These are phyloP conservation scores for Sminthurides aquaticus DNA, from an alignment of 2,888 invertebrate species.

Conservation along the genomic window DNA sequence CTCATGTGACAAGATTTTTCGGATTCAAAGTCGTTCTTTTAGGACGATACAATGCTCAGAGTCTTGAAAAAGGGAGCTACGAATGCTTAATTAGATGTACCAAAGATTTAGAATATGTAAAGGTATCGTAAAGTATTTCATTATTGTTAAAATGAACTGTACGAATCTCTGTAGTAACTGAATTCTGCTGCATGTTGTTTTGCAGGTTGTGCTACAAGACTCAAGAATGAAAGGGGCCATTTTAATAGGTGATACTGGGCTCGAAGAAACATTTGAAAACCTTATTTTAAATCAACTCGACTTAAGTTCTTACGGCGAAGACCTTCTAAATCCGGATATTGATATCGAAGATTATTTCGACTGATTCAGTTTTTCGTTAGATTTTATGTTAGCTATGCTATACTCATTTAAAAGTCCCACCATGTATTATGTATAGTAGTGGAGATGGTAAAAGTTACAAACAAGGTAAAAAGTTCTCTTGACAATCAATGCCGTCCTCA, in stretches of 20 bases:
- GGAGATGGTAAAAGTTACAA: too few species aligned
- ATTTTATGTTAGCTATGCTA: too few species aligned
- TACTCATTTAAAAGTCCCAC: too few species aligned
- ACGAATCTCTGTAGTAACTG: background rate
- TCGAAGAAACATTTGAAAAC: conserved; percentile 98
- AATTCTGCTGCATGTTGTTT: too few species aligned
- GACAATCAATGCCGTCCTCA: too few species aligned
- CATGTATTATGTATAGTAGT: too few species aligned
- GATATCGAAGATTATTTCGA: conserved; percentile 99
- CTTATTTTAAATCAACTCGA: conserved; percentile 90
- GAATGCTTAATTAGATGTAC: conserved; percentile 80
- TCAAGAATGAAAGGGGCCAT: conserved; percentile 86
- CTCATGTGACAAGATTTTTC: conserved; percentile 92
- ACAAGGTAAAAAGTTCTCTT: too few species aligned
- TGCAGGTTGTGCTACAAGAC: conserved; percentile 79
- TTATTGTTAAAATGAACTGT: background rate
- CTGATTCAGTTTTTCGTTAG: conserved; percentile 52
- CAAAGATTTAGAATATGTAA: conserved; percentile 61
- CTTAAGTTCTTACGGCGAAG: conserved; percentile 76
- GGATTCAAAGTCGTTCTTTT: conserved; percentile 85
- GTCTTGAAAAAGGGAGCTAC: conserved; percentile 63
- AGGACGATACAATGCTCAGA: conserved; percentile 89
- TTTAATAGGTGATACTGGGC: conserved; percentile 90
- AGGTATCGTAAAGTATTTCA: conserved; percentile 23
- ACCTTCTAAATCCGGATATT: conserved; percentile 87